A percentile compares a stretch with the other conserved stretches of the same genome.
phyloP scores from a whole-genome alignment of 1,140 invertebrate species.

The Micrasema minimum region DNA sequence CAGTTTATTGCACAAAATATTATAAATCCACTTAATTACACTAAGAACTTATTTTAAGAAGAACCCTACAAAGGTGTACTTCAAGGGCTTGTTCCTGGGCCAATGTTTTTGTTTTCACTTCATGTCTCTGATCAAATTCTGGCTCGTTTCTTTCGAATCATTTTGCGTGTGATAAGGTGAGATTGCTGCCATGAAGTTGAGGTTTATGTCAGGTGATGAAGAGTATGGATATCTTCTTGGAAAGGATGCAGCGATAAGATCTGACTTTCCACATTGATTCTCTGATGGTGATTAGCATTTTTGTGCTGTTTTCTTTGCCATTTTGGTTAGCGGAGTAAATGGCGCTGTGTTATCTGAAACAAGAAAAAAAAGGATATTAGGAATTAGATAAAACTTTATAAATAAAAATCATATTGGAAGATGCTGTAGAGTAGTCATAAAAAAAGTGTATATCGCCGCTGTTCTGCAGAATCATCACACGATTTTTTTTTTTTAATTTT shows the following conservation, averaged over 20 bases:
- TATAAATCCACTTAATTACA: no score
- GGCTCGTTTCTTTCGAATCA: constrained; percentile 38
- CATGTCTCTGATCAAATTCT: constrained; percentile 1
- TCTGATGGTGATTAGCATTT: constrained; percentile 31
- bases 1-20: no score
- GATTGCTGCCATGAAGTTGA: neutral
- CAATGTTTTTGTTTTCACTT: no score
- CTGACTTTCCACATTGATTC: constrained; percentile 18
- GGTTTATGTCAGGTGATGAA: constrained; percentile 34
- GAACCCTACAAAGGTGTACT: no score
- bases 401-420: no score
- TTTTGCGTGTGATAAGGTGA: neutral
- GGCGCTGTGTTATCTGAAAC: constrained; percentile 31
- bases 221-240: constrained; percentile 33
- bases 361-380: constrained; percentile 3
- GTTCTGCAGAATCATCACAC: no score
- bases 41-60: no score
- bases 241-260: constrained; percentile 9
- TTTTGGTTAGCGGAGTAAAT: neutral
- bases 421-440: no score
- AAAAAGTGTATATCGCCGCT: no score
- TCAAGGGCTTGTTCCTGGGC: no score
- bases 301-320: constrained; percentile 22
- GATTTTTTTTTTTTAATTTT: no score
- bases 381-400: neutral